Conservation (phyloP, 2,888 invertebrate species). For the Amiota communis region DNA sequence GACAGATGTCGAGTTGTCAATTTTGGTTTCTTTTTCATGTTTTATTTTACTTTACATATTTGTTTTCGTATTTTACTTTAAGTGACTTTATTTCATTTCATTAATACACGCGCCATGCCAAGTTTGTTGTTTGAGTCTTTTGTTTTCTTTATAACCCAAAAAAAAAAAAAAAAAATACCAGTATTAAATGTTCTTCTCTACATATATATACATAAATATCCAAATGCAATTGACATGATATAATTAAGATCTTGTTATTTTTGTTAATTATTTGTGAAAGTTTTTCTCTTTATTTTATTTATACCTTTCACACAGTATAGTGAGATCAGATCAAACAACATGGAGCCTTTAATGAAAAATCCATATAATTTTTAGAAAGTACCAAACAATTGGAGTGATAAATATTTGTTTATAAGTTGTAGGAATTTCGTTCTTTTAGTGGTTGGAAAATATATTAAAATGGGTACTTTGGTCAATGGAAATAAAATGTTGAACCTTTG, state of each 20-base stretch:
- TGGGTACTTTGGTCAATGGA: too few relatives aligned
- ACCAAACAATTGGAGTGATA: neutral
- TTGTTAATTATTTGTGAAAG: constrained; percentile 16
- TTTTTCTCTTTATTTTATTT: neutral
- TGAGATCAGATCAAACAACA: too few relatives aligned
- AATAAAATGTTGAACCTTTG: too few relatives aligned
- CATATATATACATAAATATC: too few relatives aligned
- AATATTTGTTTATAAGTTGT: too few relatives aligned
- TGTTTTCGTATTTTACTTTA: constrained; percentile 29
- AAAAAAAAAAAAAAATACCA: neutral
- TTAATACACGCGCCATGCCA: constrained; percentile 39
- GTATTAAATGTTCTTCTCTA: neutral
- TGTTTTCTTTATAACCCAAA: constrained; percentile 47
- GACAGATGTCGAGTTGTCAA: constrained; percentile 47
- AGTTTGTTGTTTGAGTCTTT: constrained; percentile 63
- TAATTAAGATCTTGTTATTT: constrained; percentile 61
- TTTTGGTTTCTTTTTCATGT: neutral
- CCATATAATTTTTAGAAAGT: too few relatives aligned
- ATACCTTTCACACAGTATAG: too few relatives aligned
- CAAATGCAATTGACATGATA: neutral
- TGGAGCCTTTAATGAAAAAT: too few relatives aligned
- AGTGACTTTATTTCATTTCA: neutral
- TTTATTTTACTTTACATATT: constrained; percentile 10
- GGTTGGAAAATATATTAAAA: too few relatives aligned
- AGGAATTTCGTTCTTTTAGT: too few relatives aligned